Evolutionary conservation across 2,888 invertebrate genomes (phyloP).

Genomic region (Acanthosepion lycidas): DNA sequence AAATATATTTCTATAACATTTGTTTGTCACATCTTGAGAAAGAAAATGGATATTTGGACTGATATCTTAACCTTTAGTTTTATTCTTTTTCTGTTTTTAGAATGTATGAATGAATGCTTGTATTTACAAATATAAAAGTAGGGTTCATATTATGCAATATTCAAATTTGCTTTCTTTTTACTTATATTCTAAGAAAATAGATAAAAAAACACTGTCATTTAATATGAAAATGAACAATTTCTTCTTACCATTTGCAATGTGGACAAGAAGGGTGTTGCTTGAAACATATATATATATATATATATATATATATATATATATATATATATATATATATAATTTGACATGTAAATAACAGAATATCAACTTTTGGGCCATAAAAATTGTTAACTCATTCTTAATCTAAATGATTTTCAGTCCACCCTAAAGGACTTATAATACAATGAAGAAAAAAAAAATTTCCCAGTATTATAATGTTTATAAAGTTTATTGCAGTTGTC

Average conservation of each 20-base stretch:
- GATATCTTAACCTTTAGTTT: not conserved
- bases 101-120: not conserved
- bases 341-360: not conserved
- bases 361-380: not conserved
- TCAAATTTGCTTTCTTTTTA: slow-evolving; percentile 35
- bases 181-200: not conserved
- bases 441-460: not conserved
- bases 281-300: not conserved
- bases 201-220: not conserved
- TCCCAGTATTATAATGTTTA: not conserved
- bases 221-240: slow-evolving; percentile 24
- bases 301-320: slow-evolving; percentile 18
- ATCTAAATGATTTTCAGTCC: not conserved
- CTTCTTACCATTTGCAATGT: not conserved
- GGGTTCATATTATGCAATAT: not conserved
- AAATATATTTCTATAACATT: no score
- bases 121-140: not conserved
- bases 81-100: not conserved
- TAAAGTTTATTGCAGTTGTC: slow-evolving; percentile 40
- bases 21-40: no score
- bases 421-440: not conserved
- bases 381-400: not conserved
- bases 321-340: not conserved
- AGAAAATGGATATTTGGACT: not conserved
- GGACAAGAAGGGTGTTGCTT: slow-evolving; percentile 40